Evolutionary conservation across 2,888 invertebrate genomes (phyloP), one percentile per base, ranked within the genome.

Genomic region (Harmothoe impar): DNA sequence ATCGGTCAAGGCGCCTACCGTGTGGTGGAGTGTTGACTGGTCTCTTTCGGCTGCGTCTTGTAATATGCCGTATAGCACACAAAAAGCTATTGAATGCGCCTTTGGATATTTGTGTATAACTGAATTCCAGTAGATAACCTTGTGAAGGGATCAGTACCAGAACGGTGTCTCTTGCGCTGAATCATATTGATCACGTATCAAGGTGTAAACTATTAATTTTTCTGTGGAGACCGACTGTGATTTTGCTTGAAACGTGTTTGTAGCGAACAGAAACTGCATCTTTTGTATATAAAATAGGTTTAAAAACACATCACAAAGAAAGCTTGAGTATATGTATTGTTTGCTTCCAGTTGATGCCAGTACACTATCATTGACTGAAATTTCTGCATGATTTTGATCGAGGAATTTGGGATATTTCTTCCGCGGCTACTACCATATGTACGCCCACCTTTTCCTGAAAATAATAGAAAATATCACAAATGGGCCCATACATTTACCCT

Each of bases 161-260:
- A 43, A 43, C 43, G 3, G 43, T 43, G 43, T 43, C 43, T 77
- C 25, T 0, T 29, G 25, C 77, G 77, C 77, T 77, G 31, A 29
- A 77, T 31, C 77, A 77, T 31, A 77, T 15, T 29, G 20, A 77
- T 68, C 68, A 68, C 68, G n/a, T 68, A 17, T 68, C 68, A 68
- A n/a, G 68, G n/a, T 68, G 68, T 68, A 68, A 17, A 7, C 12
- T 54, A 54, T 54, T 15, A 15, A 54, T 20, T 54, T 77, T 77
- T 77, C 31, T 29, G 20, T 77, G 77, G 77, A 77, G 77, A 77
- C 77, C 23, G 77, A 77, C 77, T 77, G 77, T 77, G 77, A 77
- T 77, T 62, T 77, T 77, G 77, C 77, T 77, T 77, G 77, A 77
- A 29, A 77, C 31, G 3, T 23, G 25, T 77, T 77, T 77, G 31